Evolutionary conservation across 1,140 invertebrate genomes (phyloP), one percentile per base, ranked within the genome.

Genomic region (Chlorops oryzae): DNA sequence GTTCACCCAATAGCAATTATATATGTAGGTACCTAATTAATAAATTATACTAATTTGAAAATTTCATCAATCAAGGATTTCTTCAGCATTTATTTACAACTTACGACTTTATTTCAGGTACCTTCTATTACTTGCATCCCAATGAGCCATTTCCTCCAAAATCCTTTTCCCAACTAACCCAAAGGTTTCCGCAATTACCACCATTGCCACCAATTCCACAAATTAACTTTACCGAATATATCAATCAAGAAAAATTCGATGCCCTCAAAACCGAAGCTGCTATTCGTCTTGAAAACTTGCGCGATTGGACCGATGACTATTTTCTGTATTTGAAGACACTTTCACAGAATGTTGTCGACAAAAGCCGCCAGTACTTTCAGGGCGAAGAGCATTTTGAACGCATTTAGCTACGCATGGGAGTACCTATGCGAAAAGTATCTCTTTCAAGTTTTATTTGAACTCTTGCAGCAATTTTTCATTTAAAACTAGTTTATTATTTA

Each of bases 91-190:
- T 41, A 12, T 41, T 41, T 41, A 13, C 3, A 37, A 18, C 5
- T 23, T 23, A 15, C 24, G 5, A 15, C 5, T 24, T 10, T 17
- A 40, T 69, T 65, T 15, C 67, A 70, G 67, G 64, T 61, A 24
- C 65, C 53, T 67, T 59, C 54, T 68, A 70, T 64, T 70, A 70
- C 53, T 55, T 70, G 35, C 61, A 70, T 59, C 67, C 67, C 44
- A 65, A 68, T 56, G 66, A 70, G 64, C 55, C 61, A 38, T 70
- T 70, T 54, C 66, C 66, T 20, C 66, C 66, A 39, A 57, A 61
- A 56, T 63, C 62, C 52, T 49, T 69, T 39, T 52, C 53, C 35
- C 55, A 61, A 46, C 52, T 53, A 46, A 57, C 58, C 6, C 44
- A 28, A 9, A n/a, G n/a, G n/a, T n/a, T n/a, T n/a, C 52, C 61